These are phyloP conservation scores for Sphaeramia orbicularis DNA, from an alignment of 2,797 vertebrate species.

Conservation along the genomic window DNA sequence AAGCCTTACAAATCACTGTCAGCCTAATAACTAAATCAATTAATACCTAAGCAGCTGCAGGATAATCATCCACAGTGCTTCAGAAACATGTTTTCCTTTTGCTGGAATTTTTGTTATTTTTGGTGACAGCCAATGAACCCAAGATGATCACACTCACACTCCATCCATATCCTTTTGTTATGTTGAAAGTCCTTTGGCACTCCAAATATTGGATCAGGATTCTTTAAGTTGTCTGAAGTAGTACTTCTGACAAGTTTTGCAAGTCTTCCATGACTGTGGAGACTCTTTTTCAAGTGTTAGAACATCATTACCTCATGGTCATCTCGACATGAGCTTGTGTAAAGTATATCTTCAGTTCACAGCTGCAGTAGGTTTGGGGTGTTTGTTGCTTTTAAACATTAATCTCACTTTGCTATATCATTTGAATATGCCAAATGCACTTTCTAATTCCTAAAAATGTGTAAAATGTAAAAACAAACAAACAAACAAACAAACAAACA, in stretches of 20 bases:
- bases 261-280: neutral
- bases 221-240: neutral
- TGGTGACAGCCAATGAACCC: conserved; percentile 3
- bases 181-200: too few relatives aligned
- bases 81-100: neutral
- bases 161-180: neutral
- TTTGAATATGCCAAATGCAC: too few relatives aligned
- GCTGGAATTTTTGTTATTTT: conserved; percentile 1
- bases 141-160: neutral
- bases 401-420: neutral
- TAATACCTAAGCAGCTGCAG: conserved; percentile 26
- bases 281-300: neutral
- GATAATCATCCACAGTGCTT: neutral
- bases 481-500: too few relatives aligned
- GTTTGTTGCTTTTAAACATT: neutral
- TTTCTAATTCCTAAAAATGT: too few relatives aligned
- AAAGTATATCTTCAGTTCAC: too few relatives aligned
- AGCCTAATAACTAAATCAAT: conserved; percentile 44
- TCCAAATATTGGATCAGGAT: neutral
- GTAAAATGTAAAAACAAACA: too few relatives aligned
- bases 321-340: too few relatives aligned
- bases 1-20: conserved; percentile 48
- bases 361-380: too few relatives aligned
- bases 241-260: neutral
- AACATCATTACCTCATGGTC: too few relatives aligned